Conservation (phyloP, 2,888 invertebrate genomes). For the Stramonita haemastoma region DNA sequence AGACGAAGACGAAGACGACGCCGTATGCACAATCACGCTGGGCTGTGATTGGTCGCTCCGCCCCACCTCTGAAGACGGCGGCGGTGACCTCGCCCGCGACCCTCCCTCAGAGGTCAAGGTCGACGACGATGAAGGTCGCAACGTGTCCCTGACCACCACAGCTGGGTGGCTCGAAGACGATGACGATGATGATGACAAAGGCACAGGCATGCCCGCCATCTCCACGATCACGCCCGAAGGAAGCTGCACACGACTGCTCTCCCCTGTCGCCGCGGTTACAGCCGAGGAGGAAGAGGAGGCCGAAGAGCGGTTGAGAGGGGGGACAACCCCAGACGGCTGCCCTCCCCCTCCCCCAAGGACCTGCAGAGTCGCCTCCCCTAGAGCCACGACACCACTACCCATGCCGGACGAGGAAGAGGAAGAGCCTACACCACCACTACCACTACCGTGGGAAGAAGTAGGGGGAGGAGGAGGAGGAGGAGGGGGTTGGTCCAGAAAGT, state of each 20-base stretch:
- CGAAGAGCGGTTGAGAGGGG: no score
- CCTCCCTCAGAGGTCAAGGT: slow-evolving; percentile 15
- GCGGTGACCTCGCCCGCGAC: not conserved
- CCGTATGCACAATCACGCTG: slow-evolving; percentile 76
- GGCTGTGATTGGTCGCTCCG: slow-evolving; percentile 62
- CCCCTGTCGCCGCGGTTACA: not conserved
- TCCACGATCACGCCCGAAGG: slow-evolving; percentile 45
- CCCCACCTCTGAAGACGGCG: slow-evolving; percentile 7
- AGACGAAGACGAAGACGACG: slow-evolving; percentile 62
- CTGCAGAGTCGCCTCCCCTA: no score
- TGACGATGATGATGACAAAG: slow-evolving; percentile 1
- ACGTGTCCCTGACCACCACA: slow-evolving; percentile 8
- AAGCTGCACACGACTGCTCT: not conserved
- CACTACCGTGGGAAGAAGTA: no score
- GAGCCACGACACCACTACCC: no score
- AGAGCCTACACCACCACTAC: not conserved
- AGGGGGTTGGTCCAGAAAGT: slow-evolving; percentile 32
- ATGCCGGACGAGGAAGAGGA: not conserved
- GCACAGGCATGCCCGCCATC: slow-evolving; percentile 22
- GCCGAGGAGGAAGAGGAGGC: not conserved
- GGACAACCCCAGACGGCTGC: no score
- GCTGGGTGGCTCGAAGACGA: not conserved
- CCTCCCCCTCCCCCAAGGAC: no score
- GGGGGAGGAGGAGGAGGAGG: not conserved
- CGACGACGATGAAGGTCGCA: not conserved